Evolutionary conservation across 2,113 vertebrate genomes (phyloP).

Genomic region (Isurus oxyrinchus): DNA sequence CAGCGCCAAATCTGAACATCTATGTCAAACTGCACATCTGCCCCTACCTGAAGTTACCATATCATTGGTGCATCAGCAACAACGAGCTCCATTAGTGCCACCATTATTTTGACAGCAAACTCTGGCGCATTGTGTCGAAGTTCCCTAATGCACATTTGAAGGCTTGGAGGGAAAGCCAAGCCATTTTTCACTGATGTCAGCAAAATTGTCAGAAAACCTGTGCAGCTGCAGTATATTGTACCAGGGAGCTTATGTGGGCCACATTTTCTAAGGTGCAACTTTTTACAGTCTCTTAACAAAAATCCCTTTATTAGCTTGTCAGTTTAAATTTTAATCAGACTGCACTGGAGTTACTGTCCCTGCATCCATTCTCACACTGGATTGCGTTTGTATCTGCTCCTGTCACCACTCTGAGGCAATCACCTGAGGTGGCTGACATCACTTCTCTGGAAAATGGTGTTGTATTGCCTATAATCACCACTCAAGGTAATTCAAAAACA

Average conservation of each 20-base stretch:
- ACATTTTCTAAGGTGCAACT: conserved; percentile 12
- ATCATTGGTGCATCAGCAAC: too few relatives aligned
- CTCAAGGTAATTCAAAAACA: background rate
- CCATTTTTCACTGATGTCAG: background rate
- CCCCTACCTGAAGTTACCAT: background rate
- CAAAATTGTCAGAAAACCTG: background rate
- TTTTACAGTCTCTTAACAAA: conserved; percentile 6
- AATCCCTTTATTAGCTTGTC: background rate
- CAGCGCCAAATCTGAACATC: background rate
- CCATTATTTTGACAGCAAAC: background rate
- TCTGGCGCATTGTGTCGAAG: background rate
- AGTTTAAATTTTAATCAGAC: background rate
- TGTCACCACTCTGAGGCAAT: background rate
- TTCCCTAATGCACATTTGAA: background rate
- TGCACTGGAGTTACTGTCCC: too few relatives aligned
- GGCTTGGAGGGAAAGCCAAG: background rate
- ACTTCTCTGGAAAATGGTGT: background rate
- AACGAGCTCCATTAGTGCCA: background rate
- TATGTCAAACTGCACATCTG: background rate
- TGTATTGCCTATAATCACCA: too few relatives aligned
- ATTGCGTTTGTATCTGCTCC: background rate
- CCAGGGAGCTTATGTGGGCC: background rate
- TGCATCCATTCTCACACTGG: background rate
- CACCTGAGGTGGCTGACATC: background rate
- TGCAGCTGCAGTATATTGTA: background rate